Base-by-base conservation (phyloP, 1,140 invertebrate genomes). In the Drosophila ananassae region DNA sequence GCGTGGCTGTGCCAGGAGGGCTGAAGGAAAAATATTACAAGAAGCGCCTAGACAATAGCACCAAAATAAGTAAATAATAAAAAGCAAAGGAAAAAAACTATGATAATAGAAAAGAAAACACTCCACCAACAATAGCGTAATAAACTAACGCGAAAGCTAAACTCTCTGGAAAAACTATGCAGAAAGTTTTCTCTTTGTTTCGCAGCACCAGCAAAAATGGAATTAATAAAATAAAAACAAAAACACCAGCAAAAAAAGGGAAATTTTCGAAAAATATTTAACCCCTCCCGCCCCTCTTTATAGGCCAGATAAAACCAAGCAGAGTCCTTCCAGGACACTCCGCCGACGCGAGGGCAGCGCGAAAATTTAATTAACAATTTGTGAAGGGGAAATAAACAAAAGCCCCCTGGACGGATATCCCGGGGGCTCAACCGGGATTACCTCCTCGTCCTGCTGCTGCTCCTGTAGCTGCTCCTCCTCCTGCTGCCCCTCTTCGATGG, bases 341-440 rank as follows among this genome's bases (percentile, higher is more conserved):
- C 25, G 56, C 39, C 25, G 46, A 30, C 50, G 17, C 50, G 13
- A 47, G 51, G 51, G 41, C 51, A 67, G 63, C 25, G 44, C 64
- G 34, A 57, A 83, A 82, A 82, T 82, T 83, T 82, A 82, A 82
- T 82, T 83, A 82, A 82, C 62, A 82, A 83, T 83, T 73, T 78
- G 57, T 51, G 13, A 56, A 44, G 58, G 58, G 34, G 60, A 75
- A 75, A 57, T 67, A 69, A 59, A 55, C 53, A 44, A 51, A 75
- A 79, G 75, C 73, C 69, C 68, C 62, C 10, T 10, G 25, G 44
- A 63, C 56, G 56, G 77, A 48, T 39, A 68, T 48, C 51, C 50
- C 28, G 62, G 3, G 64, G 63, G 46, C 63, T 67, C 59, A 67
- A 39, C 46, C 22, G 44, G 59, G 13, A 6, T 64, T 67, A 67